Percentiles rank a stretch among this genome's conserved stretches.
These are phyloP conservation scores for Carposina sasakii DNA, from an alignment of 1,140 invertebrate genomes.

Conservation along the genomic window DNA sequence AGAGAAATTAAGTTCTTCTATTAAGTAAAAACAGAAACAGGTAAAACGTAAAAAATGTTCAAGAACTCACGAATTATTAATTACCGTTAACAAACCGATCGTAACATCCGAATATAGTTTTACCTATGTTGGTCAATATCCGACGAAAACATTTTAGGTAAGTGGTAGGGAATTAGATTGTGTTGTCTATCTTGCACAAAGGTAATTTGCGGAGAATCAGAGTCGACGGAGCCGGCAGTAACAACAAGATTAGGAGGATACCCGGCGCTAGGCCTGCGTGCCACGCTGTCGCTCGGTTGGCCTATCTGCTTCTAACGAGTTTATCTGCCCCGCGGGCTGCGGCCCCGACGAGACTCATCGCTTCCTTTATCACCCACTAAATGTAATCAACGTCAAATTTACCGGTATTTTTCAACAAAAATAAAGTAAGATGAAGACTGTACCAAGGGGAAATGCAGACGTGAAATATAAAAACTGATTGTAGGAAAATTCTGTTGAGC, in stretches of 20 bases:
- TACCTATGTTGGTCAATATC: too few relatives aligned
- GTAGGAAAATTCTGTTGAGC: too few relatives aligned
- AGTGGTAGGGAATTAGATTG: slow-evolving; percentile 58
- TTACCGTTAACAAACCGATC: too few relatives aligned
- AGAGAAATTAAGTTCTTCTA: too few relatives aligned
- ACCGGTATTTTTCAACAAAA: too few relatives aligned
- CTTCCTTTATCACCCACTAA: slow-evolving; percentile 46
- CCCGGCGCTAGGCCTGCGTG: slow-evolving; percentile 25
- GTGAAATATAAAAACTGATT: too few relatives aligned
- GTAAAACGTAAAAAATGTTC: too few relatives aligned
- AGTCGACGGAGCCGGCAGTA: slow-evolving; percentile 54
- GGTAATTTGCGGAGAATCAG: slow-evolving; percentile 59
- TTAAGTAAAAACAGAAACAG: too few relatives aligned
- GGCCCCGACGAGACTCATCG: slow-evolving; percentile 44
- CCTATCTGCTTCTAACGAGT: slow-evolving; percentile 66
- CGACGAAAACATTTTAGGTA: slow-evolving; percentile 48
- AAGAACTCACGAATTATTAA: too few relatives aligned
- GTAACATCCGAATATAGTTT: too few relatives aligned
- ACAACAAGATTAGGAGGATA: slow-evolving; percentile 65
- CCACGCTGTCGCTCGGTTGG: slow-evolving; percentile 31
- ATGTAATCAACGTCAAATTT: slow-evolving; percentile 49
- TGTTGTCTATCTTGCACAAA: slow-evolving; percentile 59
- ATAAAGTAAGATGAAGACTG: too few relatives aligned
- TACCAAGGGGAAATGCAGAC: too few relatives aligned
- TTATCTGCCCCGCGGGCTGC: slow-evolving; percentile 67